These are phyloP conservation scores for Dreissena polymorpha DNA, from an alignment of 1,140 invertebrate species.

Conservation along the genomic window DNA sequence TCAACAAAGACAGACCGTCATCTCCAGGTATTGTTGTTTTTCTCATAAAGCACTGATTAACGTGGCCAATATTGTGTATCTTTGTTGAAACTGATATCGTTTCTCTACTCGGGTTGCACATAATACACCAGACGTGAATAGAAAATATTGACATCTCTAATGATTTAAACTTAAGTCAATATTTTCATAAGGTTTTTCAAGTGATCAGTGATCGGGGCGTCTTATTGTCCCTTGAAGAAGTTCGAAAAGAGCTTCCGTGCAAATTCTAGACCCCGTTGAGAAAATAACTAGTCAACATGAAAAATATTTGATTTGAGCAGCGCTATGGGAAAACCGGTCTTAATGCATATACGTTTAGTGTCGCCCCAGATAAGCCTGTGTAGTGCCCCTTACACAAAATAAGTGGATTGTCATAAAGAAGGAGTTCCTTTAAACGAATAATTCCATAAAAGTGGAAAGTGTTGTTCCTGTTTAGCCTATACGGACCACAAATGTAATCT, in stretches of 20 bases:
- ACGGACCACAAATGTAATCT: too few species aligned
- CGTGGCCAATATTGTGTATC: too few species aligned
- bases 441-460: too few species aligned
- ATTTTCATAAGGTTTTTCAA: neutral
- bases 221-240: neutral
- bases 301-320: neutral
- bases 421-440: too few species aligned
- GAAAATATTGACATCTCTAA: slow-evolving; percentile 1
- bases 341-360: neutral
- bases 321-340: neutral
- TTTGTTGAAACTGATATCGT: too few species aligned
- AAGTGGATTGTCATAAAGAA: too few species aligned
- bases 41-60: too few species aligned
- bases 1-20: too few species aligned
- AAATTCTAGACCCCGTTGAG: neutral
- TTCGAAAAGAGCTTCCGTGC: neutral
- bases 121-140: neutral
- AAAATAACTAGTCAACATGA: neutral
- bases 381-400: too few species aligned
- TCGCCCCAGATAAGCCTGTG: neutral
- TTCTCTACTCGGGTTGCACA: too few species aligned
- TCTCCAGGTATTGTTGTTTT: too few species aligned
- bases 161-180: slow-evolving; percentile 10
- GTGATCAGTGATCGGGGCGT: neutral
- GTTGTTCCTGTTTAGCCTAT: too few species aligned